phyloP scores from a whole-genome alignment of 1,140 invertebrate species.

The Periplaneta americana region DNA sequence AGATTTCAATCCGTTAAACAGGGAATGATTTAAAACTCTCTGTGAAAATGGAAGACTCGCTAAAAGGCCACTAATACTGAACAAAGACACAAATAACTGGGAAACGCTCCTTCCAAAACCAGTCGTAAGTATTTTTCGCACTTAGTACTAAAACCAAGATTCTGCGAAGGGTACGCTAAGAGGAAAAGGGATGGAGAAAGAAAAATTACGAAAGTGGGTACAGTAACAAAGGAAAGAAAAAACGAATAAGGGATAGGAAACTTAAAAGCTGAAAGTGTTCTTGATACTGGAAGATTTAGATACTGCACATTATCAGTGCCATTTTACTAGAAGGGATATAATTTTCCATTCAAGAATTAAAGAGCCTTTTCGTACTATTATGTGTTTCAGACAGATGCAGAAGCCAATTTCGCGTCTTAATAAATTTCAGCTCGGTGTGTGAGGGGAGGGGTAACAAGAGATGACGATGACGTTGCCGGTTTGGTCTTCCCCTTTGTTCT shows the following conservation, averaged over 20 bases:
- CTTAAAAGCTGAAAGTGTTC: neutral
- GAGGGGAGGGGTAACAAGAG: neutral
- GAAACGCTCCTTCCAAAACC: neutral
- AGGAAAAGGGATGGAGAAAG: neutral
- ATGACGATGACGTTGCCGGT: neutral
- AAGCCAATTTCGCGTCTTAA: neutral
- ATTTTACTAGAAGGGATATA: neutral
- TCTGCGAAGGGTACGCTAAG: neutral
- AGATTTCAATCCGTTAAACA: too few species aligned
- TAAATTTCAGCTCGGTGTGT: neutral
- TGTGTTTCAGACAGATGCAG: neutral
- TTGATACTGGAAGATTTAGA: neutral
- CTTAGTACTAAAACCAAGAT: neutral
- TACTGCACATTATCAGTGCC: neutral
- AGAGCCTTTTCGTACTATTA: neutral
- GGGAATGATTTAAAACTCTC: too few species aligned
- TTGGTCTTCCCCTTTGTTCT: neutral
- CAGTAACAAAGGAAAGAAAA: neutral
- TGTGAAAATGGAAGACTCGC: too few species aligned
- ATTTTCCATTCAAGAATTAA: neutral
- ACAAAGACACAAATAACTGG: neutral
- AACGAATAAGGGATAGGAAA: neutral
- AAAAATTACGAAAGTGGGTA: neutral
- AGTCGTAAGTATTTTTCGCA: neutral
- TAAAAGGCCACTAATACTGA: neutral